Evolutionary conservation across 2,113 vertebrate species (phyloP), one percentile per base, ranked within the genome.

Genomic region (Boulengerochromis microlepis): DNA sequence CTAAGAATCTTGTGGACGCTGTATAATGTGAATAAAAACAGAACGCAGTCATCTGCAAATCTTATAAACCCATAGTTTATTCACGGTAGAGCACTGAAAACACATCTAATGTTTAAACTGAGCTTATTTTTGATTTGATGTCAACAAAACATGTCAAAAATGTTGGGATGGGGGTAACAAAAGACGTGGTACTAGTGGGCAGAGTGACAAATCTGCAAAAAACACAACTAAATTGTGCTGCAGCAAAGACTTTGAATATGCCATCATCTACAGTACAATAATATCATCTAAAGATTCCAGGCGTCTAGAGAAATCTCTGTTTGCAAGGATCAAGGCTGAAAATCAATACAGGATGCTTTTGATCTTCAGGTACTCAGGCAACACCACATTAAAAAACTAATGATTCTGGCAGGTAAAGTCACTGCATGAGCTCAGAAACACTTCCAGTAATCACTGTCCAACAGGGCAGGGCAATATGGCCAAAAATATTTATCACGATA

Each of bases 331-430:
- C 6, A 66, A 66, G 19, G 19, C 33, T 13, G 19, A 66, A 66
- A 66, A 66, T 66, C 61, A 66, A 38, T n/a, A 66, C 61, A 38
- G 61, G 33, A 22, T 66, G 10, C 61, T 38, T 40, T 22, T 42
- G 0, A 24, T 71, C 66, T 42, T 71, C 7, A 15, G n/a, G 66
- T 40, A 40, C 64, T 69, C 18, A 8, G 33, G 6, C 3, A 66
- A 33, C 29, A 64, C 29, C 33, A 1, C 19, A 66, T 66, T 13
- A 38, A 66, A 13, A n/a, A n/a, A 0, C 2, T 0, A 6, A 35
- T 35, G 31, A 66, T n/a, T 12, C 61, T 35, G 61, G 33, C 31
- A 66, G 18, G 61, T 35, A 66, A 35, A 12, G 31, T 59, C 18
- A n/a, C 61, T n/a, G 3, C 18, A 38, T 66, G 31, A 19, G 4